These are phyloP conservation scores for Polypterus senegalus DNA, from an alignment of 2,113 vertebrate genomes.

Conservation along the genomic window DNA sequence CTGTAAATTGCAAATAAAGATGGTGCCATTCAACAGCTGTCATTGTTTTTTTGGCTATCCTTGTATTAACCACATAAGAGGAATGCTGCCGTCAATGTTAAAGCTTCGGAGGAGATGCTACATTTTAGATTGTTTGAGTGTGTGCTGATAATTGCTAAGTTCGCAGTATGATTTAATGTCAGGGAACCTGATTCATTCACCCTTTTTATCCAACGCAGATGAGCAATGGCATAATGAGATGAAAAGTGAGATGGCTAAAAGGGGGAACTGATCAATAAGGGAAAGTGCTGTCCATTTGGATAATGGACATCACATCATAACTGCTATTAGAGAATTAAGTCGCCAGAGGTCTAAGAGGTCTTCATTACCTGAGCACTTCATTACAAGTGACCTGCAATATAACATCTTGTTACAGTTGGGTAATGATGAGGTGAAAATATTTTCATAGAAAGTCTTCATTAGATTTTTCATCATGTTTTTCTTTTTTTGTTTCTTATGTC, in stretches of 20 bases:
- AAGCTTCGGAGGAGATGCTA: neutral
- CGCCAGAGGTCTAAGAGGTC: constrained; percentile 59
- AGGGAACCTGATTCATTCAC: constrained; percentile 36
- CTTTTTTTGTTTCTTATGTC: too few relatives aligned
- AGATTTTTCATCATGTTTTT: too few relatives aligned
- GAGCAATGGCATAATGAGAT: constrained; percentile 57
- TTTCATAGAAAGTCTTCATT: too few relatives aligned
- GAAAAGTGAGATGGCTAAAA: constrained; percentile 60
- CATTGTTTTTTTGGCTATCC: neutral
- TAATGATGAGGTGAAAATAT: neutral
- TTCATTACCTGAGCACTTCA: constrained; percentile 57
- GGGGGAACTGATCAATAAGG: constrained; percentile 65
- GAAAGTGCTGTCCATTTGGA: constrained; percentile 78
- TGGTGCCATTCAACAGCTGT: neutral
- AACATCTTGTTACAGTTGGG: neutral
- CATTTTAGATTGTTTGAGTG: constrained; percentile 7
- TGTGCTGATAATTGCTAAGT: constrained; percentile 41
- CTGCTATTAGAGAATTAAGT: constrained; percentile 57
- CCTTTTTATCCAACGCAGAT: constrained; percentile 42
- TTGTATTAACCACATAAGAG: too few relatives aligned
- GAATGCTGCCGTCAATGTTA: neutral
- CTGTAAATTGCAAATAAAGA: neutral
- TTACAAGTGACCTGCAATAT: constrained; percentile 1
- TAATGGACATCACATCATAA: constrained; percentile 79
- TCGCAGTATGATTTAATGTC: constrained; percentile 50